These are phyloP conservation scores for Macropus fuliginosus DNA, from an alignment of 2,797 vertebrate species.

Conservation along the genomic window DNA sequence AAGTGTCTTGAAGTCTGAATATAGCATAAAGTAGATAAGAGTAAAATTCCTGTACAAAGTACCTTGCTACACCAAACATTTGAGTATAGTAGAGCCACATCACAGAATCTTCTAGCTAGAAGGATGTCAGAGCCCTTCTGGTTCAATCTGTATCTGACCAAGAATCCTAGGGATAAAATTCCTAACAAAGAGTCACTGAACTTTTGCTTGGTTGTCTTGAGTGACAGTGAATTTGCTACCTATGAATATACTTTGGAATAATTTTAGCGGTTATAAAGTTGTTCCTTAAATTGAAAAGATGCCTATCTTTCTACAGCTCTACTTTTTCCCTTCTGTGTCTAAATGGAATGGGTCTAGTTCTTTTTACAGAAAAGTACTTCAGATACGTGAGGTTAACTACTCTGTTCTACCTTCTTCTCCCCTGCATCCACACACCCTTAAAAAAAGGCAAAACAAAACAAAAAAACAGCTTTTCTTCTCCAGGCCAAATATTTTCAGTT, in stretches of 20 bases:
- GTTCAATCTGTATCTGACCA: not conserved
- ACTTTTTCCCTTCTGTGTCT: not conserved
- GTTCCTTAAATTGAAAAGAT: not conserved
- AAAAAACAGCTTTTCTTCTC: not conserved
- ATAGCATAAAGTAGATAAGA: not conserved
- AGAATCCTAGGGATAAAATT: not conserved
- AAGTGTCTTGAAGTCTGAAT: not conserved
- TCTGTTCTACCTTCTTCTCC: not conserved
- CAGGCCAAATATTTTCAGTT: not conserved
- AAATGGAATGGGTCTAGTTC: not conserved
- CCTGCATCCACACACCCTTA: too few species aligned
- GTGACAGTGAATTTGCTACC: not conserved
- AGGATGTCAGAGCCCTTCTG: not conserved
- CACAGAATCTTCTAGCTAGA: not conserved
- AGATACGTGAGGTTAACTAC: not conserved
- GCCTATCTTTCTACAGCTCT: not conserved
- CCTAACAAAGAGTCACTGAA: not conserved
- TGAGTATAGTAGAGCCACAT: not conserved
- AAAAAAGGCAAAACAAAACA: not conserved
- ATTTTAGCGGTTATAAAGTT: not conserved
- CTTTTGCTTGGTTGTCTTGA: not conserved
- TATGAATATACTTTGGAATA: not conserved
- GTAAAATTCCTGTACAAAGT: not conserved
- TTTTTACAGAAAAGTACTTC: not conserved
- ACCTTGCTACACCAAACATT: not conserved